phyloP scores from a whole-genome alignment of 37 sponge, comb jelly and placozoan species.

The Halisarca cf. caerulea region DNA sequence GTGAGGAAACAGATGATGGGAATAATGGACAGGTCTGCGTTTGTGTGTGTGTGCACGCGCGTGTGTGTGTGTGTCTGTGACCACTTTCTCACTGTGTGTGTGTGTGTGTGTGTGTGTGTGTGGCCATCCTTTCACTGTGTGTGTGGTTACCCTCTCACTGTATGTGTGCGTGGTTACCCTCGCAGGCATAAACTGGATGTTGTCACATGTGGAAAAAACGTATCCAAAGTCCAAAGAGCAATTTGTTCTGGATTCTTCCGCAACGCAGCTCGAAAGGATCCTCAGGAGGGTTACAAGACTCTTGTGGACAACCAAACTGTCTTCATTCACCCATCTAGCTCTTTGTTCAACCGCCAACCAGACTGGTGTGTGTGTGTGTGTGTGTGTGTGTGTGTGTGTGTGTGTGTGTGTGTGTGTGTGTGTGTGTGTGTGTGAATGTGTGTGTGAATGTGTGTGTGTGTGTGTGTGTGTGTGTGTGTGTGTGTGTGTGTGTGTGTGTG shows the following conservation, averaged over 20 bases:
- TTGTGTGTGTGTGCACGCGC: not conserved
- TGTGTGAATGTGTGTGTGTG: too few relatives aligned
- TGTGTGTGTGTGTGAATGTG: too few relatives aligned
- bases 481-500: too few relatives aligned
- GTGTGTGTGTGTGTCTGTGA: not conserved
- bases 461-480: too few relatives aligned
- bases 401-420: too few relatives aligned
- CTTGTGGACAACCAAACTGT: slow-evolving; percentile 93
- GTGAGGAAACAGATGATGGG: slow-evolving; percentile 97
- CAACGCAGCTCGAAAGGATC: slow-evolving; percentile 94
- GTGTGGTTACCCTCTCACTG: too few relatives aligned
- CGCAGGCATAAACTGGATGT: slow-evolving; percentile 90
- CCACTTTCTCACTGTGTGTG: too few relatives aligned
- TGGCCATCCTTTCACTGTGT: too few relatives aligned
- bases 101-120: too few relatives aligned
- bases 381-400: too few relatives aligned
- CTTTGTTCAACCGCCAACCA: slow-evolving; percentile 95
- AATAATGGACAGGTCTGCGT: slow-evolving; percentile 90
- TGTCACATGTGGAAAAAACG: slow-evolving; percentile 88
- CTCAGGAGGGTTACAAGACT: slow-evolving; percentile 97
- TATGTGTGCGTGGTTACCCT: not conserved
- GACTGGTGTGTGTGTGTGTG: slow-evolving; percentile 74
- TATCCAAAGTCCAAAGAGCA: slow-evolving; percentile 92
- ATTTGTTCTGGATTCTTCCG: slow-evolving; percentile 95
- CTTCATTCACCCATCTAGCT: slow-evolving; percentile 94